Evolutionary conservation across 2,113 vertebrate genomes (phyloP).

Genomic region (Paratilapia polleni): DNA sequence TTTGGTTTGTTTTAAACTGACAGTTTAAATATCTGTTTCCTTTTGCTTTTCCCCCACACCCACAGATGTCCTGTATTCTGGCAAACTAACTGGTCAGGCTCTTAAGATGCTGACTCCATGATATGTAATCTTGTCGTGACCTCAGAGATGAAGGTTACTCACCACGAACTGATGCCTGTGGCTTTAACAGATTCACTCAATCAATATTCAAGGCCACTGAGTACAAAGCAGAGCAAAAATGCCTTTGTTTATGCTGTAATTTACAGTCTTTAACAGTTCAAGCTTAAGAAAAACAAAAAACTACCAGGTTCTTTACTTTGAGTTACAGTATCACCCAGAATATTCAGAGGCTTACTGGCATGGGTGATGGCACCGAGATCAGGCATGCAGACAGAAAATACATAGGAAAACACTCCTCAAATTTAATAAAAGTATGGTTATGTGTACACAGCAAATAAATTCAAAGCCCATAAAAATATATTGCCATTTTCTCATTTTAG

Average conservation of each 20-base stretch:
- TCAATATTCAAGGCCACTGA: slow-evolving; percentile 28
- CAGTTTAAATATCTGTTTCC: background rate
- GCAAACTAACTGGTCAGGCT: slow-evolving; percentile 49
- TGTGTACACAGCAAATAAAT: no score
- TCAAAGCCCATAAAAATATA: no score
- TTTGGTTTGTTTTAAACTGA: background rate
- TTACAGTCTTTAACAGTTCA: background rate
- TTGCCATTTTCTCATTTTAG: background rate
- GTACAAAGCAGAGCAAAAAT: background rate
- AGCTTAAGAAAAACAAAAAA: background rate
- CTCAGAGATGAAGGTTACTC: slow-evolving; percentile 35
- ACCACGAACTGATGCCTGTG: background rate
- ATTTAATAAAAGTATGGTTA: no score
- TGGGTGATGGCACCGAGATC: background rate
- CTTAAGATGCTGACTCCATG: slow-evolving; percentile 14
- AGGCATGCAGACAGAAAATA: background rate
- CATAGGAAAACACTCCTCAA: no score
- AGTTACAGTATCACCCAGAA: background rate
- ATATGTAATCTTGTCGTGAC: slow-evolving; percentile 23
- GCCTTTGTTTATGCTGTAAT: background rate
- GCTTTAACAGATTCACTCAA: slow-evolving; percentile 20
- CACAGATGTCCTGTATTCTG: slow-evolving; percentile 32
- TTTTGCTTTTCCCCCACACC: background rate
- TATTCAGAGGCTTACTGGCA: background rate
- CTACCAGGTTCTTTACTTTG: background rate